Base-by-base conservation (phyloP, 2,888 invertebrate genomes). In the Trachelus iudaicus region DNA sequence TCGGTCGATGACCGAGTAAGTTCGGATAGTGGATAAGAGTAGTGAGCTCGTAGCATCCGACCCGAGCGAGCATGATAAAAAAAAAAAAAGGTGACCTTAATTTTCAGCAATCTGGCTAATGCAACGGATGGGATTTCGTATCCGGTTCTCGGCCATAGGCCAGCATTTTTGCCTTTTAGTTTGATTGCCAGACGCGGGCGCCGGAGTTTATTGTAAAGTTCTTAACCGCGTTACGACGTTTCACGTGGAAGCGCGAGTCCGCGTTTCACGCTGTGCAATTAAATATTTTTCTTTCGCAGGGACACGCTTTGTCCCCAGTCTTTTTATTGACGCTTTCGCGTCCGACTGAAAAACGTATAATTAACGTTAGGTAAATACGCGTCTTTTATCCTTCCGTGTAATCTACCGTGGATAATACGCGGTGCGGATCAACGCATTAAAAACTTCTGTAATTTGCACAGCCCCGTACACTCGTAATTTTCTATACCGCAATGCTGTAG, bases 131-230 rank as follows among this genome's bases (percentile, higher is more conserved):
- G 34, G 31, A 33, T 71, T 71, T 71, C 33, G 33, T 71, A 13
- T 31, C 33, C 33, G 71, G 13, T 33, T 34, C 71, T 71, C 71
- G 71, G 71, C 31, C 75, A 79, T 56, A 75, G 73, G 30, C 74
- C 77, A 79, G 73, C 79, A 85, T 84, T 84, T 85, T 86, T 82
- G 83, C 84, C 83, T 84, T 80, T 85, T 82, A 85, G 81, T 81
- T 79, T 81, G 81, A 87, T 86, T 86, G 83, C 79, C 71, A 33
- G 33, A 30, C 79, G 78, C 76, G 73, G 74, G 73, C 77, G 75
- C 77, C 79, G 76, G 79, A 80, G 77, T 82, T 82, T 82, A 81
- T 81, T 73, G 80, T 77, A 75, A 82, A 81, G 81, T 81, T 83
- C 81, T 82, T 85, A 84, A 86, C 85, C 82, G 77, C 81, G 69